Evolutionary conservation across 2,113 vertebrate genomes (phyloP).

Genomic region (Heterotis niloticus): DNA sequence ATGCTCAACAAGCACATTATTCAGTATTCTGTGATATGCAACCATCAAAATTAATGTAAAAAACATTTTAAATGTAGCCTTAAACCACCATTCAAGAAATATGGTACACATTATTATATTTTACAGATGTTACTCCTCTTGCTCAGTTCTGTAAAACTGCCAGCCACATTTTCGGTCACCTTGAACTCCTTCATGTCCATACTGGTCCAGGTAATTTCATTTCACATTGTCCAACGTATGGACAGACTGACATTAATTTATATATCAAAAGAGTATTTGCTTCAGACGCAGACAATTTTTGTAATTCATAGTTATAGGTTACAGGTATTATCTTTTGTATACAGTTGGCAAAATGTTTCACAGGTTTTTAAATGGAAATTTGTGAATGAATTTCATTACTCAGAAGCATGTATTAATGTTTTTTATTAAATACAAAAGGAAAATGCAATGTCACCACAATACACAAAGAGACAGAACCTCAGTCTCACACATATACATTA

Average conservation of each 20-base stretch:
- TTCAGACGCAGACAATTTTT: too few species aligned
- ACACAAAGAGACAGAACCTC: conserved; percentile 16
- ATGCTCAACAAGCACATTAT: not conserved
- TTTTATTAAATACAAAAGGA: not conserved
- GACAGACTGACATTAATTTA: too few species aligned
- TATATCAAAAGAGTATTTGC: too few species aligned
- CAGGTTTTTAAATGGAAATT: too few species aligned
- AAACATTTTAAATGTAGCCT: not conserved
- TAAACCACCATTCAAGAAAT: not conserved
- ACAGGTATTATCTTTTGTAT: not conserved
- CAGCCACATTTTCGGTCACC: not conserved
- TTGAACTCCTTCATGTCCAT: too few species aligned
- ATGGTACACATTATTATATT: not conserved
- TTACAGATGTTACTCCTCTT: not conserved
- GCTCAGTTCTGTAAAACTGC: not conserved
- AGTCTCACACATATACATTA: conserved; percentile 17
- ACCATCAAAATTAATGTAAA: not conserved
- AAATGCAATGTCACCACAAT: not conserved
- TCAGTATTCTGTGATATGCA: too few species aligned
- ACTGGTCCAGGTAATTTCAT: too few species aligned
- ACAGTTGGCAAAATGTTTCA: not conserved
- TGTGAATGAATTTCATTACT: too few species aligned
- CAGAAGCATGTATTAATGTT: not conserved
- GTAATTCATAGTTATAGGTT: too few species aligned
- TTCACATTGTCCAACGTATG: too few species aligned